A percentile compares a stretch with the other conserved stretches of the same genome.
Conservation (phyloP, 2,888 invertebrate species). For the Spodoptera picta region DNA sequence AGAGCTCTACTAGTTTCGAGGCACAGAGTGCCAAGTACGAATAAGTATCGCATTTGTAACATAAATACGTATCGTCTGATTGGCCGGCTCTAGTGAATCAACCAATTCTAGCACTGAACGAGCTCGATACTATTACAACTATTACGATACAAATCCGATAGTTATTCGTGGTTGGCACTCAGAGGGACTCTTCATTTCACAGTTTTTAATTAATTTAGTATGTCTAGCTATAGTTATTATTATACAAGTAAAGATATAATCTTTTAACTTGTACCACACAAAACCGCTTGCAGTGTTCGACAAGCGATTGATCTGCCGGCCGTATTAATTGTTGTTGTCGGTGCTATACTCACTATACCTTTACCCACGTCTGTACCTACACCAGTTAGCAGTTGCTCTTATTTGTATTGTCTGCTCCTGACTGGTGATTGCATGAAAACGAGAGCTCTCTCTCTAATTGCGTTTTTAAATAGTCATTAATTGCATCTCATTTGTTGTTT, state of each 20-base stretch:
- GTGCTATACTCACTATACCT: slow-evolving; percentile 62
- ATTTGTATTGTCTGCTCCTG: slow-evolving; percentile 40
- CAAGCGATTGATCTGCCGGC: slow-evolving; percentile 86
- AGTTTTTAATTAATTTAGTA: too few relatives aligned
- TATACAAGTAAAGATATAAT: neutral
- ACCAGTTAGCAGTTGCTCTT: slow-evolving; percentile 18
- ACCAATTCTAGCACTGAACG: too few relatives aligned
- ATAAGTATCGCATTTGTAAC: too few relatives aligned
- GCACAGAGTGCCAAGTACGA: too few relatives aligned
- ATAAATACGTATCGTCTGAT: too few relatives aligned
- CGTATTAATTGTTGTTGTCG: slow-evolving; percentile 85
- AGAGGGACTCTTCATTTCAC: too few relatives aligned
- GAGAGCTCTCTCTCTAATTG: slow-evolving; percentile 28
- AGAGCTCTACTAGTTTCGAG: too few relatives aligned
- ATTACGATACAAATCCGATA: too few relatives aligned
- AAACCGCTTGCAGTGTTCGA: slow-evolving; percentile 81
- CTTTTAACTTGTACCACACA: slow-evolving; percentile 56
- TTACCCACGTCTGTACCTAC: slow-evolving; percentile 18
- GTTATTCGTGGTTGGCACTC: too few relatives aligned
- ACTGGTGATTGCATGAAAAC: slow-evolving; percentile 31
- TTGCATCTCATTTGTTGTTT: neutral
- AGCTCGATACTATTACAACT: too few relatives aligned
- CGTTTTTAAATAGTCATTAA: slow-evolving; percentile 21
- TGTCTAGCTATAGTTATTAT: too few relatives aligned
- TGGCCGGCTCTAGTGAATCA: too few relatives aligned